phyloP scores from a whole-genome alignment of 2,888 invertebrate genomes.

The Gymnoscelis rufifasciata region DNA sequence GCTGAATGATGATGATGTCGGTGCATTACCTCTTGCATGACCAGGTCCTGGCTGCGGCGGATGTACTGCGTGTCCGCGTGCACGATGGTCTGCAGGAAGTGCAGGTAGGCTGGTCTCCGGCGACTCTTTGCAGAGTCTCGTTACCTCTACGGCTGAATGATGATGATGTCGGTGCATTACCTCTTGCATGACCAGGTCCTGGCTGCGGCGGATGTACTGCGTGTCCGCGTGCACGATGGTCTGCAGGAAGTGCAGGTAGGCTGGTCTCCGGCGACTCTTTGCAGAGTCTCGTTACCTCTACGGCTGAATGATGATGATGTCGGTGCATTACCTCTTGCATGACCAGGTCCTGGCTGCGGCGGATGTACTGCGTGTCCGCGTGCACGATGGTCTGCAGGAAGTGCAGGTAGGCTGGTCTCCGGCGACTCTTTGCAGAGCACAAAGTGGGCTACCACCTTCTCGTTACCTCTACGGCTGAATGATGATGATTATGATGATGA shows the following conservation, averaged over 20 bases:
- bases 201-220: too few relatives aligned
- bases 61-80: conserved; percentile 97
- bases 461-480: too few relatives aligned
- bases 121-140: conserved; percentile 97
- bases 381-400: conserved; percentile 92
- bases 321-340: conserved; percentile 98
- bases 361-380: conserved; percentile 96
- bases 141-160: conserved; percentile 94
- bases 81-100: conserved; percentile 96
- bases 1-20: too few relatives aligned
- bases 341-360: conserved; percentile 97
- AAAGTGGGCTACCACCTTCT: conserved; percentile 98
- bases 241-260: too few relatives aligned
- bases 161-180: too few relatives aligned
- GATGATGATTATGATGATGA: too few relatives aligned
- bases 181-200: too few relatives aligned
- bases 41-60: conserved; percentile 96
- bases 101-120: conserved; percentile 95
- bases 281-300: too few relatives aligned
- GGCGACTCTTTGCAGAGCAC: too few relatives aligned
- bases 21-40: conserved; percentile 97
- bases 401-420: not conserved
- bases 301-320: too few relatives aligned
- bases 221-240: too few relatives aligned
- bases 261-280: too few relatives aligned